Evolutionary conservation across 2,797 vertebrate species (phyloP), one percentile per base, ranked within the genome.

Genomic region (Pangasius djambal): DNA sequence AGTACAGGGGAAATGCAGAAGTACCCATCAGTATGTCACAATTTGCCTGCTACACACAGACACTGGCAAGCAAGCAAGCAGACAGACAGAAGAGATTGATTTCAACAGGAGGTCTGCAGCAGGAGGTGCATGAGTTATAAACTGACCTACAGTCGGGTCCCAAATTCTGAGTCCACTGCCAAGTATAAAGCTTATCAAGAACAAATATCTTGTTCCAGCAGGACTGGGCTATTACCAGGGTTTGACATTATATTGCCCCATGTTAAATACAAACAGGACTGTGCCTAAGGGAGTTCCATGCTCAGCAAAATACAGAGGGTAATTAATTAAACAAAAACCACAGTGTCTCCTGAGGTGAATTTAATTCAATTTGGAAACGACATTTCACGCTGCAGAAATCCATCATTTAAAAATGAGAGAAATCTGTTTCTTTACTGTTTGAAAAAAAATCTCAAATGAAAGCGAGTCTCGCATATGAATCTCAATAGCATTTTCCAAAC

Each of bases 81-180:
- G 37, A 65, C 59, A 83, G 37, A 63, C 20, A 63, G 13, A 44
- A 63, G 57, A 81, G 52, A 81, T 20, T 81, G 59, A 34, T 28
- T 34, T 82, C 55, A 88, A 89, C 48, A 87, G 79, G 88, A 90
- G 85, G 88, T 87, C 88, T 86, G 34, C 74, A 79, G 70, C 16
- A 85, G 57, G 37, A 44, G 34, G 57, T 28, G 59, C 59, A n/a
- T 9, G 59, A 48, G 5, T n/a, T 48, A 63, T 8, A 65, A 48
- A 16, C 25, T 63, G 57, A 83, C 22, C 34, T 25, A 28, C 63
- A 69, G 9, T 34, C 48, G 4, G n/a, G 28, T 50, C 34, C 6
- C 59, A 61, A 63, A 63, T 40, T 82, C 50, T 6, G 74, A 50
- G 57, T 16, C 28, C 40, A n/a, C 40, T 65, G 82, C 25, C 7